Evolutionary conservation across 2,797 vertebrate species (phyloP), one percentile per base, ranked within the genome.

Genomic region (Sylvia borin): DNA sequence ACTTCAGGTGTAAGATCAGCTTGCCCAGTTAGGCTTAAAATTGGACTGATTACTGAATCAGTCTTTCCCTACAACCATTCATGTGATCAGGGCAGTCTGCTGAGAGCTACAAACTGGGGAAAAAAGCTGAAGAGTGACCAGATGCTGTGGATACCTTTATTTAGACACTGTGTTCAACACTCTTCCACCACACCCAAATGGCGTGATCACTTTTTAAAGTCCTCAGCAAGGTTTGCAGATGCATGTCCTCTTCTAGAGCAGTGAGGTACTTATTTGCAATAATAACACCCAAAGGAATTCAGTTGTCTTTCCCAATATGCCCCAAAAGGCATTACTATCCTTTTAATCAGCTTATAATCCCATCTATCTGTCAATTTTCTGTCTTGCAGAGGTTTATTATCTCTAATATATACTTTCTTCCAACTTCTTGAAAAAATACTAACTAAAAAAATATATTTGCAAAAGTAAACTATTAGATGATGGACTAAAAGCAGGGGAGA

Each of bases 121-220:
- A 24, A 74, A 53, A 71, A 74, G 11, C 40, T 74, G 57, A 81
- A 85, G 53, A n/a, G 13, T 58, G 20, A 50, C 11, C 20, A 71
- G 48, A 78, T 60, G 22, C 13, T 27, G 10, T 15, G 12, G 0
- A 6, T 64, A 7, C 24, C 12, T 74, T 53, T 5, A 4, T 71
- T 54, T 31, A 47, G 18, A n/a, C 34, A 24, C 10, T 8, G 16
- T 48, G 43, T 58, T 79, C 34, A 60, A 38, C 21, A 67, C 22
- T 47, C 2, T 68, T 71, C 27, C 43, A 47, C 6, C 5, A 1
- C 32, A 51, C 5, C 12, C 7, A 31, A 32, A 71, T 0, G 1
- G 7, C 1, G 2, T 32, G 11, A 42, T 42, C 54, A 48, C 38
- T 75, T 87, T 40, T 27, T 25, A 58, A 74, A 80, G 31, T 51